Base-by-base conservation (phyloP, 2,888 invertebrate species). In the Drosophila barbarae region DNA sequence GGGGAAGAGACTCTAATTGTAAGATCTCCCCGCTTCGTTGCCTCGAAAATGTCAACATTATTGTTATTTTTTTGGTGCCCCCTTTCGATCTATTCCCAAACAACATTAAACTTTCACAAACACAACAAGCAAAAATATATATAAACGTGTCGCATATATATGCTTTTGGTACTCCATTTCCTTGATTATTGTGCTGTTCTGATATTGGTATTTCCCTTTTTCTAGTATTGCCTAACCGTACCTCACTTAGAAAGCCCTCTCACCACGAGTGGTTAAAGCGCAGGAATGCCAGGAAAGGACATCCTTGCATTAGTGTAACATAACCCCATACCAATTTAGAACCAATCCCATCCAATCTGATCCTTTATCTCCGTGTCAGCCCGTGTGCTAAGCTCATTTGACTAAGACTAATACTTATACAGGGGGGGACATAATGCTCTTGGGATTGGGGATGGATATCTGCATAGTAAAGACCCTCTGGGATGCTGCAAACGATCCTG, bases 151-250 rank as follows among this genome's bases (percentile, higher is more conserved):
- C 13, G 56, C 59, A 54, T 56, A 41, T 42, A 13, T 63, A 52
- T 64, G 46, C 46, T 46, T 66, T 53, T 74, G 70, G 74, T 80
- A 79, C 83, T 69, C 44, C 67, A 42, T 39, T 71, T 69, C 56
- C 69, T 64, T 61, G 61, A 65, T 77, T 78, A 78, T 78, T 78
- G 77, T 78, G 79, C 82, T 82, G 21, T 59, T 59, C 58, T 53
- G 63, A 57, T 55, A 59, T 66, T 42, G 34, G 51, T 53, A n/a
- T 5, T 28, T 41, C 57, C 23, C 15, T 7, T 18, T n/a, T 10
- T n/a, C 10, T 23, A 57, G 65, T 75, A 59, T 60, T 63, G 61
- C 69, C 73, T 66, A 71, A 65, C 63, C 54, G 65, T 58, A 44
- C 46, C 60, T 53, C 54, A 71, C 71, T 70, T 73, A 77, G 68